These are phyloP conservation scores for Probosciger aterrimus DNA, from an alignment of 2,113 vertebrate species.

Conservation along the genomic window DNA sequence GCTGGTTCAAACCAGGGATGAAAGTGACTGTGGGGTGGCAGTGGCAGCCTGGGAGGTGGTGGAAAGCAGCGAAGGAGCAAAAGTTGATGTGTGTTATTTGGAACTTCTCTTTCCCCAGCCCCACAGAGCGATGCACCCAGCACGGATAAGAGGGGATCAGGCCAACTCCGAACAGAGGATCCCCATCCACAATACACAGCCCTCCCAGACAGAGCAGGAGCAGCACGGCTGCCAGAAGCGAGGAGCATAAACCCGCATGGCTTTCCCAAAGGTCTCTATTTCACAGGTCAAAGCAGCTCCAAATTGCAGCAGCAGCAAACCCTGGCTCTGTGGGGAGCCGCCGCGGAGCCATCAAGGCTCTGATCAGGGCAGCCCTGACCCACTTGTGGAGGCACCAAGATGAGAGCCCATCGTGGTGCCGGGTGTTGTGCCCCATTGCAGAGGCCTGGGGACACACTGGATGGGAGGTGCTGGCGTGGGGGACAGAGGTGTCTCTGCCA, in stretches of 20 bases:
- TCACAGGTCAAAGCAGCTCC: not conserved
- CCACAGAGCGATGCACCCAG: not conserved
- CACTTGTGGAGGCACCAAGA: fast-evolving
- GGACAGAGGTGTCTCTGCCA: not conserved
- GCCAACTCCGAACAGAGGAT: fast-evolving
- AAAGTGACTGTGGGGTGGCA: not conserved
- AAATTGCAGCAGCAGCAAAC: not conserved
- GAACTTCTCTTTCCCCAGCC: not conserved
- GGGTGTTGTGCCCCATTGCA: not conserved
- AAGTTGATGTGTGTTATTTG: not conserved
- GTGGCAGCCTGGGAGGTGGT: not conserved
- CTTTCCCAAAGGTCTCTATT: not conserved
- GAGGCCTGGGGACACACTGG: not conserved
- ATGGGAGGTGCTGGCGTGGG: not conserved
- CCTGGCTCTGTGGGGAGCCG: not conserved
- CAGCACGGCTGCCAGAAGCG: not conserved
- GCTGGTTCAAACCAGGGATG: not conserved
- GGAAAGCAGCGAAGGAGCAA: not conserved
- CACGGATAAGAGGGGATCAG: not conserved
- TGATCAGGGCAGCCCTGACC: not conserved
- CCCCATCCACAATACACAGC: fast-evolving
- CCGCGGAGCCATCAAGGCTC: not conserved
- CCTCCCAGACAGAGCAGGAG: not conserved
- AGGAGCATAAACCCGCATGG: fast-evolving
- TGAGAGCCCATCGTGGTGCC: fast-evolving